Conservation (phyloP, 2,113 vertebrate genomes). For the Phrynosoma platyrhinos region DNA sequence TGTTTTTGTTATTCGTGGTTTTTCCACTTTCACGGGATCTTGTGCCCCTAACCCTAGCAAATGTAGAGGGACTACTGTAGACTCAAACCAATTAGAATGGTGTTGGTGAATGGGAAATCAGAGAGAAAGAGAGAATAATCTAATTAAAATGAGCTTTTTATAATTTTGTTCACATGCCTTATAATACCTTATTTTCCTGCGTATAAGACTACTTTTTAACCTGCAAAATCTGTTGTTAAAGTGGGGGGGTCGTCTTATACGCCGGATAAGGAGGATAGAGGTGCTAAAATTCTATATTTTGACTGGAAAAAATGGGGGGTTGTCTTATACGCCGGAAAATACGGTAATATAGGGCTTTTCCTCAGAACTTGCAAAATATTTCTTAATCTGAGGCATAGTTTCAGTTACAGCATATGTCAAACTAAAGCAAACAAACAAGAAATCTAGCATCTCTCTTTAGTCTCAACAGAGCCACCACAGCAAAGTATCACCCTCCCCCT, state of each 20-base stretch:
- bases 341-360: not conserved
- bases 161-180: not conserved
- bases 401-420: not conserved
- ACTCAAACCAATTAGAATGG: not conserved
- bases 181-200: too few relatives aligned
- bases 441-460: constrained; percentile 1
- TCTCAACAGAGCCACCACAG: constrained; percentile 17
- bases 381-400: not conserved
- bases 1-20: too few relatives aligned
- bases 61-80: not conserved
- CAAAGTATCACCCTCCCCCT: not conserved
- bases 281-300: too few relatives aligned
- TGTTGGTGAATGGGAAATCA: not conserved
- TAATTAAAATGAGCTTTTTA: not conserved
- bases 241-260: too few relatives aligned
- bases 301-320: too few relatives aligned
- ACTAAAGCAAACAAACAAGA: too few relatives aligned
- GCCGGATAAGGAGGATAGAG: too few relatives aligned
- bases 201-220: too few relatives aligned
- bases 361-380: not conserved
- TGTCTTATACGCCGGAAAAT: too few relatives aligned
- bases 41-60: too few relatives aligned
- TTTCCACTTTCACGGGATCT: too few relatives aligned
- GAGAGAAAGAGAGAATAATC: not conserved
- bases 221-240: too few relatives aligned